Evolutionary conservation across 2,113 vertebrate genomes (phyloP), one percentile per base, ranked within the genome.

Genomic region (Menidia beryllina): DNA sequence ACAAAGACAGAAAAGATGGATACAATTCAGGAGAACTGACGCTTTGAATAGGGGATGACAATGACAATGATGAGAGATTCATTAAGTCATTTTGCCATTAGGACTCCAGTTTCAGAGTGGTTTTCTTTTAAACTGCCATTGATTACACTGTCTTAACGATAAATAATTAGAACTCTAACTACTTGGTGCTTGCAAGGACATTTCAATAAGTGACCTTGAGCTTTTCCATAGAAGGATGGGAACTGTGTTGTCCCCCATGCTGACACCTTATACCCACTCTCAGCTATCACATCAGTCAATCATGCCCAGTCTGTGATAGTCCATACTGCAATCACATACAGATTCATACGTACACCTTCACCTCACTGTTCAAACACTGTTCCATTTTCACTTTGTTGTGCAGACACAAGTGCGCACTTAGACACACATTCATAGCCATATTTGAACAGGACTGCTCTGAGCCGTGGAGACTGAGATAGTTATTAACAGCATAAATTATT

Each of bases 401-500:
- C 69, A 61, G 27, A 71, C 58, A 71, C 49, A 49, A 67, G 51
- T 34, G 51, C 64, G 64, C 63, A 66, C 61, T 77, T 55, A 50
- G 45, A 64, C 21, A 72, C 47, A 68, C 56, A 80, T 63, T 48
- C 71, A 48, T 51, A 21, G 72, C 59, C 53, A 43, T 91, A 89
- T 93, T 93, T 93, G 86, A 89, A 91, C 86, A 89, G 82, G 72
- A 56, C 85, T 66, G 77, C 81, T 85, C 74, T 80, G 87, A 64
- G 57, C 81, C 87, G 49, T 62, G 81, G 89, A 89, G 85, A 82
- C 85, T 24, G 47, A 71, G 75, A 69, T 87, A 83, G 88, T 94
- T 93, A 93, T 93, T 92, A 94, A 89, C 87, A 84, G 72, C 86
- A 89, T 94, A 77, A 90, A 94, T 94, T 93, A 94, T 94, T 94